These are phyloP conservation scores for Limnephilus lunatus DNA, from an alignment of 2,888 invertebrate genomes.

Conservation along the genomic window DNA sequence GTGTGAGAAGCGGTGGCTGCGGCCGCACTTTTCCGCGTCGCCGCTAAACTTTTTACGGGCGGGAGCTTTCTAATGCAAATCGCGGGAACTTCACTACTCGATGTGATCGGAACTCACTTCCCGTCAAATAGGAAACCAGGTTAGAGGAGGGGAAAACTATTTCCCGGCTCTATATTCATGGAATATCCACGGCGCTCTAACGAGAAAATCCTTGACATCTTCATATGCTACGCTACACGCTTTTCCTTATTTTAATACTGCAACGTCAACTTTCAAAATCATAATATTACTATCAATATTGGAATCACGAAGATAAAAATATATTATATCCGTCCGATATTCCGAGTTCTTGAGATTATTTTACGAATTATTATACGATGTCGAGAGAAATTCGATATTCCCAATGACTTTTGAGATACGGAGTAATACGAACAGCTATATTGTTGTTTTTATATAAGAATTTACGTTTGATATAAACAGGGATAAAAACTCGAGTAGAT, in stretches of 20 bases:
- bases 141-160: conserved; percentile 29
- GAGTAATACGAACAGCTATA: not conserved
- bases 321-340: not conserved
- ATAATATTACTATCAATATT: not conserved
- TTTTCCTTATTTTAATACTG: not conserved
- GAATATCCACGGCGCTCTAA: conserved; percentile 9
- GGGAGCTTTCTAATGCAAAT: conserved; percentile 64
- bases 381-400: not conserved
- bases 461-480: not conserved
- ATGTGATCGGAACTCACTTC: conserved; percentile 44
- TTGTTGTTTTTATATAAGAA: not conserved
- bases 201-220: conserved; percentile 11
- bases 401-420: not conserved
- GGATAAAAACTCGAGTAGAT: not conserved
- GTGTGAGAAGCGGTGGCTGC: conserved; percentile 41
- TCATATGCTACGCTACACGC: not conserved
- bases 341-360: not conserved
- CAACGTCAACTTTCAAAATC: not conserved
- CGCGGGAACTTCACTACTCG: conserved; percentile 40
- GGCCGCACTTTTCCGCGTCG: conserved; percentile 48
- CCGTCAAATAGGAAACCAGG: conserved; percentile 25
- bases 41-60: conserved; percentile 58
- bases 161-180: conserved; percentile 28
- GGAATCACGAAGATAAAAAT: not conserved
- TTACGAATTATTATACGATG: not conserved